Evolutionary conservation across 1,140 invertebrate species (phyloP), one percentile per base, ranked within the genome.

Genomic region (Condylostylus longicornis): DNA sequence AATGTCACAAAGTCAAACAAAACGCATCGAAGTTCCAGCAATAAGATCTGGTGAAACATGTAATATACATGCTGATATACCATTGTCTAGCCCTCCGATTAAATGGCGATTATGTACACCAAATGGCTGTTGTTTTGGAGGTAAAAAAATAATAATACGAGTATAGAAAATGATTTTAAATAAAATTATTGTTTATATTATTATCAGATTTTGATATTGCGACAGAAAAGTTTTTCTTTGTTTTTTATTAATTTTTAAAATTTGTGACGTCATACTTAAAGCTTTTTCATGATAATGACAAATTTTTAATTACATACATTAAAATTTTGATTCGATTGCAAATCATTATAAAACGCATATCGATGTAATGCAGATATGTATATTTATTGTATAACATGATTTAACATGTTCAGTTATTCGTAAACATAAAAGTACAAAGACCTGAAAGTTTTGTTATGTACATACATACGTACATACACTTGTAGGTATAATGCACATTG

Each of bases 71-170:
- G 67, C 85, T 14, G 47, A 65, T 18, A 50, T 64, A 34, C 63
- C 73, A 37, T 83, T 83, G 9, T 69, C 73, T n/a, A 84, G 82
- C 53, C 73, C 82, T 47, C 44, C 55, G 73, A 77, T 59, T 19
- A 77, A 82, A 63, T 91, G 84, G 83, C 71, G 83, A 42, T 72
- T 89, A 69, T 74, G 70, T 50, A 84, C 82, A 32, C 64, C 77
- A 17, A 74, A 72, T 43, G 85, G 84, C 37, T 68, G 74, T 40
- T 82, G 76, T 57, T 89, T 89, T 71, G 86, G 86, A 64, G 82
- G 82, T 83, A 62, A 61, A 50, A 41, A n/a, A 31, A 31, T 25
- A 8, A 7, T 8, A 25, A 25, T 25, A 25, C 12, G 7, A 8
- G 12, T 25, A 25, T 12, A 12, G 7, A 25, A 8, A 25, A 25